These are phyloP conservation scores for Parus major DNA, from an alignment of 2,113 vertebrate species.

Conservation along the genomic window DNA sequence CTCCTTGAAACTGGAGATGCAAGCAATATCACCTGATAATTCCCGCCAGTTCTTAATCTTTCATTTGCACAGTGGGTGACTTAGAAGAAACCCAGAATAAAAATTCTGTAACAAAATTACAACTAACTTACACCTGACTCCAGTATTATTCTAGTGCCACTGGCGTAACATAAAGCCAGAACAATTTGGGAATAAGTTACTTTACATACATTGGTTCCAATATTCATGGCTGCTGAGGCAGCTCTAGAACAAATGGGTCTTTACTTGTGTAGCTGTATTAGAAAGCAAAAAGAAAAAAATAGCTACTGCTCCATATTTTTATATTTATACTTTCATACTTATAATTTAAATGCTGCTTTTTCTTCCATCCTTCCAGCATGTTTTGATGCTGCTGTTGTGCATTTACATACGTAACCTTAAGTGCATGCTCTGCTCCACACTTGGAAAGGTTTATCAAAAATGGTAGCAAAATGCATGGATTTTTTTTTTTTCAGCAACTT, in stretches of 20 bases:
- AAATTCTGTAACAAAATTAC: neutral
- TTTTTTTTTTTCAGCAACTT: neutral
- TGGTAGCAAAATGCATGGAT: neutral
- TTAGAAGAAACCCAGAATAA: neutral
- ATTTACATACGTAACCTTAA: neutral
- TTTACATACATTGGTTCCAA: neutral
- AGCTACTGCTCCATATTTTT: neutral
- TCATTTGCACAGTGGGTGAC: neutral
- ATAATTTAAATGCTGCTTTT: neutral
- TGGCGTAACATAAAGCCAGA: neutral
- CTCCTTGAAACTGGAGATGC: neutral
- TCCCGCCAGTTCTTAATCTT: neutral
- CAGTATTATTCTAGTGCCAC: neutral
- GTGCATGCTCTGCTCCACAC: neutral
- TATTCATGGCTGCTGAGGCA: neutral
- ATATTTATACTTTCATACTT: neutral
- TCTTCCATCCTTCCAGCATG: neutral
- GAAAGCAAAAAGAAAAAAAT: neutral
- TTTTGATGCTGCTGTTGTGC: neutral
- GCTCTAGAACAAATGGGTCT: rapidly evolving
- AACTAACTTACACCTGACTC: neutral
- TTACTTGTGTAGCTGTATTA: neutral
- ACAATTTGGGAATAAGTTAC: neutral
- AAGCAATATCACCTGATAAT: neutral
- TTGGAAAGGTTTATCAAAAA: neutral